Evolutionary conservation across 53 echinoderm and acorn worm species (phyloP).

Genomic region (Crossaster papposus): DNA sequence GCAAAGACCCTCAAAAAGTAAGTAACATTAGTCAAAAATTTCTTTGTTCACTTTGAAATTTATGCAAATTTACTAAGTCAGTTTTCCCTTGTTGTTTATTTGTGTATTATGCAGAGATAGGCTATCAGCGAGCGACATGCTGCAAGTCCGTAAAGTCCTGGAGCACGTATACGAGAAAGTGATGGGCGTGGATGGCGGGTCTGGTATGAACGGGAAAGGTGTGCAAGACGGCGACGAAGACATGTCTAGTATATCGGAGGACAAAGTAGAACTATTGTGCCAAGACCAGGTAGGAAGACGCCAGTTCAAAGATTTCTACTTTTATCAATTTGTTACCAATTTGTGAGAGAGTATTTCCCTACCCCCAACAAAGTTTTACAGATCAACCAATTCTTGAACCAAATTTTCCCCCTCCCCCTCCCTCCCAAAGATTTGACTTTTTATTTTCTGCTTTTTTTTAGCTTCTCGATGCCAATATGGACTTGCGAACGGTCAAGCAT

Average conservation of each 20-base stretch:
- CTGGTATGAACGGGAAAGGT: conserved; percentile 64
- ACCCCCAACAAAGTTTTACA: too few species aligned
- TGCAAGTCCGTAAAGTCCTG: conserved; percentile 89
- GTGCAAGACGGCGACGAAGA: conserved; percentile 74
- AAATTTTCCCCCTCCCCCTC: too few species aligned
- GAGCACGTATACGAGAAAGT: conserved; percentile 99
- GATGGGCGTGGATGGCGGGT: conserved; percentile 82
- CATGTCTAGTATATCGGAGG: conserved; percentile 79
- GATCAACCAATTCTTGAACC: too few species aligned
- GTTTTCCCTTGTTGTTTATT: too few species aligned
- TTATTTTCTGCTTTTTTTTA: conserved; percentile 13
- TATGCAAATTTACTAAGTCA: too few species aligned
- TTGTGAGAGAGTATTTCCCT: too few species aligned
- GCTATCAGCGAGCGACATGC: conserved; percentile 93
- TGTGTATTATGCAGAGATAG: conserved; percentile 64
- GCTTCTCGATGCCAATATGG: conserved; percentile 96
- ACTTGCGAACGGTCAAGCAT: conserved; percentile 90
- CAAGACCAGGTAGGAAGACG: conserved; percentile 84
- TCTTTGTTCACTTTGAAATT: too few species aligned
- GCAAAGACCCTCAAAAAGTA: conserved; percentile 92
- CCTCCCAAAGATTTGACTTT: too few species aligned
- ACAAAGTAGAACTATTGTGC: conserved; percentile 96
- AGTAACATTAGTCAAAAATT: conserved; percentile 32
- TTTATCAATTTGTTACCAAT: too few species aligned
- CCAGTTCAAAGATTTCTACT: neutral